phyloP scores from a whole-genome alignment of 2,797 vertebrate genomes.

The Kryptolebias ocellatus region DNA sequence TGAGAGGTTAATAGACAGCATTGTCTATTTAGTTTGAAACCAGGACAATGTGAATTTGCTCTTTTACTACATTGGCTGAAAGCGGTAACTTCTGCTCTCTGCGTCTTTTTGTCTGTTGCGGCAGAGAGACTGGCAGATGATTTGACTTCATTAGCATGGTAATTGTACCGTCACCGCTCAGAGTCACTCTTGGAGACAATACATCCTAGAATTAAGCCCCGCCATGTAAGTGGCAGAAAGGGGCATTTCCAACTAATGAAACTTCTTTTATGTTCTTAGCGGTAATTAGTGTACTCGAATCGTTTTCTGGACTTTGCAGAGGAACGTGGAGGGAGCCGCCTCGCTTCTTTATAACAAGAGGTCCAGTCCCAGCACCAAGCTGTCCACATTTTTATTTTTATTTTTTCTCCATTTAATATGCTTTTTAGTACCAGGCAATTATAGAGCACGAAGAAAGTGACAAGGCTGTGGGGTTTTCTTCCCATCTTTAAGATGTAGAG shows the following conservation, averaged over 20 bases:
- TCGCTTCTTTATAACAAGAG: conserved; percentile 14
- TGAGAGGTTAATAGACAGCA: conserved; percentile 6
- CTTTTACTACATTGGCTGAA: neutral
- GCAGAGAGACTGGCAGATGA: neutral
- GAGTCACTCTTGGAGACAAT: neutral
- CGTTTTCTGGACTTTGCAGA: conserved; percentile 19
- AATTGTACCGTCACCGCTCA: neutral
- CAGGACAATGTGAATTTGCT: neutral
- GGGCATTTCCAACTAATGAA: neutral
- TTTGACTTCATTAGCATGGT: neutral
- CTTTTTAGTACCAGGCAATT: neutral
- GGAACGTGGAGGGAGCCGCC: conserved; percentile 16
- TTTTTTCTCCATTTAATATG: neutral
- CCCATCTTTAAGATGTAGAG: neutral
- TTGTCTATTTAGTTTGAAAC: neutral
- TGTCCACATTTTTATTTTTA: neutral
- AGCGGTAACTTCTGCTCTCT: neutral
- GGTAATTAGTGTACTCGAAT: conserved; percentile 40
- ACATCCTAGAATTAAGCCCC: neutral
- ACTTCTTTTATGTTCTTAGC: conserved; percentile 33
- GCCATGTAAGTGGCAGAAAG: neutral
- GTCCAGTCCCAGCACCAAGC: conserved; percentile 12
- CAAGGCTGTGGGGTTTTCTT: neutral
- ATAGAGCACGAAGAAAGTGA: conserved; percentile 2
- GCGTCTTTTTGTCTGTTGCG: neutral